Base-by-base conservation (phyloP, 2,113 vertebrate species). In the Poicephalus gulielmi region DNA sequence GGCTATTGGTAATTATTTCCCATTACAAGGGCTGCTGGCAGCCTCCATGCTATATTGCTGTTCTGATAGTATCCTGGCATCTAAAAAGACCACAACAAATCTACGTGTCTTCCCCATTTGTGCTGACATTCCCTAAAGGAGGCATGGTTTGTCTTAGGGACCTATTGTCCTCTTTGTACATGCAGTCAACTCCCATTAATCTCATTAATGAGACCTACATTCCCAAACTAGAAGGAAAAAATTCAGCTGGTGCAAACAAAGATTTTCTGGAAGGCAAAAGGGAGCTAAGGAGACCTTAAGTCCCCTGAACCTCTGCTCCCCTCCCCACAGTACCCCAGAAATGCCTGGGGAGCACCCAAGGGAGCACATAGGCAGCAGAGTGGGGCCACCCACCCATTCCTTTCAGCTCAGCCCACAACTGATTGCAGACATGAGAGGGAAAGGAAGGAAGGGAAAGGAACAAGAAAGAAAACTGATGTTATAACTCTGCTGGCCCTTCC, bases 151-250 rank as follows among this genome's bases (percentile, higher is more conserved):
- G 31, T 86, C 78, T 92, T 88, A 92, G 75, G 94, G 95, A 87
- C 70, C 92, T 89, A 80, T 83, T 97, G 91, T 92, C 83, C 90
- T 84, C 91, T 90, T 91, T 95, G 82, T 41, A 50, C 83, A 86
- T 84, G 68, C 68, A 71, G 78, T 93, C 73, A 79, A 30, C 86
- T 92, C 83, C 91, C 79, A 92, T 92, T 95, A 86, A 95, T 96
- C 95, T 96, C 68, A 84, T 77, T 93, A 93, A 96, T 95, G 95
- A 96, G 96, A 96, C 73, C 81, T 63, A 91, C 88, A 90, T 95
- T 94, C 96, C 91, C 96, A 88, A 96, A 96, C 78, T 69, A 31
- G 77, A 93, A 91, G 59, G 86, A 76, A 96, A 95, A 95, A 87
- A 83, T 11, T 91, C 83, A 93, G 83, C 66, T 93, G 86, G 64